Evolutionary conservation across 2,888 invertebrate species (phyloP).

Genomic region (Ligdia adustata): DNA sequence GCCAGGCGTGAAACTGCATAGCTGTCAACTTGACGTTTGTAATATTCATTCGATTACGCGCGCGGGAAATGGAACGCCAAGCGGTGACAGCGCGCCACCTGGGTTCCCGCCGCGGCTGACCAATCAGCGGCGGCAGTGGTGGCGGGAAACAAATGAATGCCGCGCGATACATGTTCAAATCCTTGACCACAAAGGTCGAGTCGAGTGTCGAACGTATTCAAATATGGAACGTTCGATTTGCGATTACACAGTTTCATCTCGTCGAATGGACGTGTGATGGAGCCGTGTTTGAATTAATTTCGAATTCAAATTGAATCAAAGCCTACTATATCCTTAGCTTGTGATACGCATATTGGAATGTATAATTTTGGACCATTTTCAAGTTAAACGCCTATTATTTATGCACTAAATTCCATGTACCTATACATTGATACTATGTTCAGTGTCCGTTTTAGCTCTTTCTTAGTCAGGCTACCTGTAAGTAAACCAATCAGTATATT

Average conservation of each 20-base stretch:
- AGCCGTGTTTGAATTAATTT: slow-evolving; percentile 28
- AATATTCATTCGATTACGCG: slow-evolving; percentile 81
- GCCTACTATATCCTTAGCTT: background rate
- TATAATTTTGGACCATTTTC: too few relatives aligned
- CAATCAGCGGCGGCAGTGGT: slow-evolving; percentile 43
- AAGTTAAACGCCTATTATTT: too few relatives aligned
- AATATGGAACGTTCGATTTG: slow-evolving; percentile 61
- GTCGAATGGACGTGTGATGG: slow-evolving; percentile 15
- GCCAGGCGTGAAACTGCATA: slow-evolving; percentile 64
- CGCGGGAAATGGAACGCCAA: slow-evolving; percentile 73
- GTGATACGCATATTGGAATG: background rate
- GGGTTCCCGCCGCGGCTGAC: slow-evolving; percentile 49
- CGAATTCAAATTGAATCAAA: slow-evolving; percentile 11
- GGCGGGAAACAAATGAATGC: slow-evolving; percentile 65
- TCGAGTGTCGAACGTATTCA: slow-evolving; percentile 50
- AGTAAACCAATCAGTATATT: too few relatives aligned
- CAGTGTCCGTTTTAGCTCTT: too few relatives aligned
- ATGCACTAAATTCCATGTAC: too few relatives aligned
- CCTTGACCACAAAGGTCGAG: slow-evolving; percentile 61
- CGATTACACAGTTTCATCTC: slow-evolving; percentile 34
- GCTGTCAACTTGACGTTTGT: slow-evolving; percentile 75
- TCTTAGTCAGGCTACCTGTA: too few relatives aligned
- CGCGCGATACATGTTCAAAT: slow-evolving; percentile 50
- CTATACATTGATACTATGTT: too few relatives aligned
- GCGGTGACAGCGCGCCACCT: slow-evolving; percentile 74